Evolutionary conservation across 2,888 invertebrate genomes (phyloP), one percentile per base, ranked within the genome.

Genomic region (Agrochola litura): DNA sequence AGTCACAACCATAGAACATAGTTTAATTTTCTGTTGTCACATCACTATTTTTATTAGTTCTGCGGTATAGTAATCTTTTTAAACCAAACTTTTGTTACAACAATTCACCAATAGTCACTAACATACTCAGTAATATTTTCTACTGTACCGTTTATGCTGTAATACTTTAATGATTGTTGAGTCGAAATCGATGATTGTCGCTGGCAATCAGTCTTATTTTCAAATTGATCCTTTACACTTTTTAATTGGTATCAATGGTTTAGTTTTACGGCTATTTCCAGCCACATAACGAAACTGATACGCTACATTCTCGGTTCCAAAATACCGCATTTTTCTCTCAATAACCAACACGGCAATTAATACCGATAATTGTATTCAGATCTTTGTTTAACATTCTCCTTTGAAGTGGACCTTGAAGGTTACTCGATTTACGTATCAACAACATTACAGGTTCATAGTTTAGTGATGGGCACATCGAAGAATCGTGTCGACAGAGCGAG

Each of bases 361-460:
- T 77, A 85, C 71, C 25, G 43, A 74, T 84, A 84, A 82, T 82
- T 78, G 60, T 73, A 78, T 84, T 82, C 76, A 82, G 61, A 81
- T 85, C 63, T 75, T 84, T 81, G 74, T 81, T 75, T 73, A 76
- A 46, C 64, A 67, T 22, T 61, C 37, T 41, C 41, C 75, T 86
- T 79, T 84, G 84, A 85, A 71, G 82, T 85, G 16, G 6, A 66
- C 58, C 46, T 71, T 41, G 41, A 79, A 82, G 76, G 73, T 75
- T 43, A n/a, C 58, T 67, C 14, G 14, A 73, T 70, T 63, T 58
- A 70, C 41, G 41, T 64, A 71, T 68, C 46, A 41, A 63, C 43
- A 73, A 65, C 63, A 52, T 72, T 73, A 63, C n/a, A 22, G 61
- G 58, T 6, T 25, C 43, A 56, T 64, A 66, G 52, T 43, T 77